Conservation (phyloP, 2,888 invertebrate species). For the Tetranychus truncatus region DNA sequence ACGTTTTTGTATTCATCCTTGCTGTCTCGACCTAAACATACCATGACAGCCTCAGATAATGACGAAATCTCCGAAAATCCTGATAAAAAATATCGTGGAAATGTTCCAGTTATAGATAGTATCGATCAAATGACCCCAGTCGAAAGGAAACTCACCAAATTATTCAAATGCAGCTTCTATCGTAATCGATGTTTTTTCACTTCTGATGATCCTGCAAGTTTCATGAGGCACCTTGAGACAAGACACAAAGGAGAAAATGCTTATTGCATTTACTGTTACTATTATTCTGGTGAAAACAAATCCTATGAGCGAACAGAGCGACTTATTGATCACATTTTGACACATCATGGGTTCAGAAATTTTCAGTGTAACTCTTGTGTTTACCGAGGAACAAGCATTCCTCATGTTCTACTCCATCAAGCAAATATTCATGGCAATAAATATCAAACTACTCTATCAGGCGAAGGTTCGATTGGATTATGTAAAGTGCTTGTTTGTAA, state of each 20-base stretch:
- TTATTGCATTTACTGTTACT: not conserved
- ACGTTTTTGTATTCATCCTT: not conserved
- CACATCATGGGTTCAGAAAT: constrained; percentile 8
- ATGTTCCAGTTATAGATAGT: not conserved
- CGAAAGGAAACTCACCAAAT: not conserved
- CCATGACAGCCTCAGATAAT: not conserved
- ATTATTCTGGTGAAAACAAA: not conserved
- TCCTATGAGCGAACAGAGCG: not conserved
- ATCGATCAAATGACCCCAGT: not conserved
- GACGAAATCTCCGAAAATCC: not conserved
- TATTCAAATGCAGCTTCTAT: constrained; percentile 6
- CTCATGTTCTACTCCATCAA: constrained; percentile 16
- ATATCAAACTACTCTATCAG: constrained; percentile 11
- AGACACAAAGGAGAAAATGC: not conserved
- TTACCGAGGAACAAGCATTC: constrained; percentile 13
- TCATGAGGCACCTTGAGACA: not conserved
- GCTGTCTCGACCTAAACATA: not conserved
- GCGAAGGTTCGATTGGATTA: not conserved
- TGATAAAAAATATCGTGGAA: not conserved
- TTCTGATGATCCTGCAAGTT: not conserved
- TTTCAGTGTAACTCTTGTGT: constrained; percentile 17
- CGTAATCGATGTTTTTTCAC: constrained; percentile 3
- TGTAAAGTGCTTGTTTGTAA: constrained; percentile 8
- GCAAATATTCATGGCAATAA: constrained; percentile 14
- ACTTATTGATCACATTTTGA: constrained; percentile 14